These are phyloP conservation scores for Smithornis capensis DNA, from an alignment of 2,113 vertebrate genomes.

Conservation along the genomic window DNA sequence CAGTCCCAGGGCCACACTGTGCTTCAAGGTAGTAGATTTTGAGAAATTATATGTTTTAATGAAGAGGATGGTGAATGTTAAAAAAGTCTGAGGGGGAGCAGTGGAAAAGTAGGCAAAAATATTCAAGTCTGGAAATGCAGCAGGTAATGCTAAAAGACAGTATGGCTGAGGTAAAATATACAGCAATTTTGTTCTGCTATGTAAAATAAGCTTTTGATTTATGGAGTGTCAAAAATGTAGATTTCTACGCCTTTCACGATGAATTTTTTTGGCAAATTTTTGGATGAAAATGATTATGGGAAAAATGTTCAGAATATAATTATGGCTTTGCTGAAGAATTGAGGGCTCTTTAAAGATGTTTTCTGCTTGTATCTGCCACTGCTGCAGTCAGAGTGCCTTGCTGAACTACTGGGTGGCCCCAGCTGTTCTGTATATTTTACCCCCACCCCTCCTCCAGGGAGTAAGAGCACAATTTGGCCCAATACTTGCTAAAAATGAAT, in stretches of 20 bases:
- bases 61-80: neutral
- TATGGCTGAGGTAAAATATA: constrained; percentile 50
- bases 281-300: constrained; percentile 71
- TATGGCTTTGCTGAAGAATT: constrained; percentile 46
- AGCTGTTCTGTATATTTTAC: constrained; percentile 52
- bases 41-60: neutral
- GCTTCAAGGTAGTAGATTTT: neutral
- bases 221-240: constrained; percentile 83
- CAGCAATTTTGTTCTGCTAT: constrained; percentile 69
- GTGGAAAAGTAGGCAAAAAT: constrained; percentile 9
- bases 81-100: neutral
- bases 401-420: constrained; percentile 56
- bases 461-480: constrained; percentile 37
- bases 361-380: constrained; percentile 33
- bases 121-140: neutral
- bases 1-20: neutral
- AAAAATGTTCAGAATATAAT: constrained; percentile 64
- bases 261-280: constrained; percentile 79
- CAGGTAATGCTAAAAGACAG: constrained; percentile 58
- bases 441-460: constrained; percentile 25
- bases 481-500: constrained; percentile 34
- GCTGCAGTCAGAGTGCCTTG: neutral
- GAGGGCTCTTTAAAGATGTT: constrained; percentile 44
- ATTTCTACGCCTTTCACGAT: constrained; percentile 74
- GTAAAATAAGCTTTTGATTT: constrained; percentile 83